A percentile compares a stretch with the other conserved stretches of the same genome.
Conservation (phyloP, 2,113 vertebrate genomes). For the Balaenoptera acutorostrata region DNA sequence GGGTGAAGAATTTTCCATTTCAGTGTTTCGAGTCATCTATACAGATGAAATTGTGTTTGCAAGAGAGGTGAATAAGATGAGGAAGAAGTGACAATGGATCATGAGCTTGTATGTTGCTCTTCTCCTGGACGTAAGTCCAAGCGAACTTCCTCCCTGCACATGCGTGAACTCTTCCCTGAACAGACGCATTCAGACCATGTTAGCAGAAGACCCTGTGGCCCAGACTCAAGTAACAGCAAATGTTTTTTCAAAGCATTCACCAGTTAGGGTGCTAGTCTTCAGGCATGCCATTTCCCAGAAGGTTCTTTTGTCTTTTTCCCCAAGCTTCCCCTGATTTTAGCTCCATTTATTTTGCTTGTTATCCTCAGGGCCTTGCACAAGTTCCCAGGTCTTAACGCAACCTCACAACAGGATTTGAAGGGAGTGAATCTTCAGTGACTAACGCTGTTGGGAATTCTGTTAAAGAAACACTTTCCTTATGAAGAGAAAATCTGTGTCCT, state of each 20-base stretch:
- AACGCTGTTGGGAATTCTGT: neutral
- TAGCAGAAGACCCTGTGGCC: neutral
- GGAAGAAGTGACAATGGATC: neutral
- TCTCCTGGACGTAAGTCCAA: neutral
- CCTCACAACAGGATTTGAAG: neutral
- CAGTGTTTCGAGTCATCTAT: neutral
- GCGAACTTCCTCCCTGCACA: fast-evolving
- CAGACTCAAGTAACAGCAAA: neutral
- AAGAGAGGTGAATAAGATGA: neutral
- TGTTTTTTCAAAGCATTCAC: neutral
- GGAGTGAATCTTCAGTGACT: neutral
- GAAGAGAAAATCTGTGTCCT: neutral
- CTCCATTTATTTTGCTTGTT: neutral
- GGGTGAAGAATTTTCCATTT: neutral
- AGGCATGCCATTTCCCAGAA: neutral
- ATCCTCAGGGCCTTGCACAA: neutral
- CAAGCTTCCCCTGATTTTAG: neutral
- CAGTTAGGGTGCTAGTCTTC: neutral
- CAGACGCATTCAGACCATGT: neutral
- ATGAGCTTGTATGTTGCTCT: neutral
- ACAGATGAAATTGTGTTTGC: neutral
- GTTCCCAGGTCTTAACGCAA: neutral
- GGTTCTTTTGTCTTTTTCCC: neutral
- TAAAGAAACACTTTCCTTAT: neutral
- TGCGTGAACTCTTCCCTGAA: neutral